These are phyloP conservation scores for Nannoperca australis DNA, from an alignment of 2,797 vertebrate genomes.

Conservation along the genomic window DNA sequence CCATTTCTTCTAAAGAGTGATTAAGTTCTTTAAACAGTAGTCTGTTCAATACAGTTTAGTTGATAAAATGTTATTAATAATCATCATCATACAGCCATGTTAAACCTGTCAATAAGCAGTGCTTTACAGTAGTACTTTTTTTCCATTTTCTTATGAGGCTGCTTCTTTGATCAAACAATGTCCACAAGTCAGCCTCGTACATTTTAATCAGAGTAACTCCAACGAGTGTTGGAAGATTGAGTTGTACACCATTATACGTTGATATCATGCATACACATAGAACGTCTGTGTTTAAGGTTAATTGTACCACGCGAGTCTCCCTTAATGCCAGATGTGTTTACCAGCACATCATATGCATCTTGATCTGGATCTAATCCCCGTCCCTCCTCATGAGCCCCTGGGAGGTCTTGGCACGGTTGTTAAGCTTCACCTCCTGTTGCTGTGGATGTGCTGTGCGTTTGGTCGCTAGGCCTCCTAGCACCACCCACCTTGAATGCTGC, in stretches of 20 bases:
- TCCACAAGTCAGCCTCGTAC: not conserved
- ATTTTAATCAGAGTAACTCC: not conserved
- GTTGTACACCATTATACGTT: not conserved
- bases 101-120: not conserved
- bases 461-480: conserved; percentile 31
- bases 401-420: conserved; percentile 52
- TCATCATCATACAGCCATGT: not conserved
- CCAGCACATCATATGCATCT: conserved; percentile 45
- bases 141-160: not conserved
- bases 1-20: not conserved
- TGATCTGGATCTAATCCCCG: conserved; percentile 66
- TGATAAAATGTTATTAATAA: not conserved
- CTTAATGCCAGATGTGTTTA: conserved; percentile 36
- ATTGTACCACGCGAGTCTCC: not conserved
- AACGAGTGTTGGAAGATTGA: conserved; percentile 4
- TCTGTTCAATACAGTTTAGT: not conserved
- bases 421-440: conserved; percentile 73
- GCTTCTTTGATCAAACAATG: not conserved
- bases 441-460: conserved; percentile 49
- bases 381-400: conserved; percentile 41
- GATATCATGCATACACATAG: not conserved
- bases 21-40: not conserved
- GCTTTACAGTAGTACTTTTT: not conserved
- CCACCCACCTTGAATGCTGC: conserved; percentile 66
- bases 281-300: conserved; percentile 14